Evolutionary conservation across 2,113 vertebrate genomes (phyloP).

Genomic region (Corynorhinus townsendii): DNA sequence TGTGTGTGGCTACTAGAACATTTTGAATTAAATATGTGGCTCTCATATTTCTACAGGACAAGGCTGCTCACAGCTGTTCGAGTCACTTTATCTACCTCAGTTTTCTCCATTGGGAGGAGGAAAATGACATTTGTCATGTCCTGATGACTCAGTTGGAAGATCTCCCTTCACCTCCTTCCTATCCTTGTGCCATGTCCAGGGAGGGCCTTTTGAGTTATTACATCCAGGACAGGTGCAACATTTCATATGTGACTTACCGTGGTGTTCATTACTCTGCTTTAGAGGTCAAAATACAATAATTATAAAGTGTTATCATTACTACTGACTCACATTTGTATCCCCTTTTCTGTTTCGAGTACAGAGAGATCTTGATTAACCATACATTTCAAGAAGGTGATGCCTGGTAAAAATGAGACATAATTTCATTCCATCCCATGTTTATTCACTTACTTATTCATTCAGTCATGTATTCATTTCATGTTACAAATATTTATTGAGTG

Average conservation of each 20-base stretch:
- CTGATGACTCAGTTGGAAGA: neutral
- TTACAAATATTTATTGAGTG: conserved; percentile 25
- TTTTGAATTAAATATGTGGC: neutral
- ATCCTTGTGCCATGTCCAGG: neutral
- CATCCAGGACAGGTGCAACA: neutral
- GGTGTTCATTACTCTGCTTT: neutral
- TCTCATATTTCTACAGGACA: neutral
- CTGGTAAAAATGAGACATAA: neutral
- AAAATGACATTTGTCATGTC: neutral
- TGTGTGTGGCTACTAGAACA: neutral
- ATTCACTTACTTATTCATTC: conserved; percentile 7
- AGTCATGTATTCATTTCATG: neutral
- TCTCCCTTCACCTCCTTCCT: neutral
- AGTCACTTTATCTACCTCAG: neutral
- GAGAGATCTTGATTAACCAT: neutral
- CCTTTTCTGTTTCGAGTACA: neutral
- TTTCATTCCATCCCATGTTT: conserved; percentile 3
- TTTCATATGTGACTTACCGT: neutral
- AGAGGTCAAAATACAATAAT: neutral
- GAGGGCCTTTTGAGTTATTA: neutral
- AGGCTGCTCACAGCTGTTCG: neutral
- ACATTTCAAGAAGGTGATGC: neutral
- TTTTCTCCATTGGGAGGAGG: neutral
- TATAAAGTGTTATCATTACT: neutral
- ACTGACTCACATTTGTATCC: neutral